Evolutionary conservation across 2,113 vertebrate genomes (phyloP).

Genomic region (Anarhynchus alexandrinus): DNA sequence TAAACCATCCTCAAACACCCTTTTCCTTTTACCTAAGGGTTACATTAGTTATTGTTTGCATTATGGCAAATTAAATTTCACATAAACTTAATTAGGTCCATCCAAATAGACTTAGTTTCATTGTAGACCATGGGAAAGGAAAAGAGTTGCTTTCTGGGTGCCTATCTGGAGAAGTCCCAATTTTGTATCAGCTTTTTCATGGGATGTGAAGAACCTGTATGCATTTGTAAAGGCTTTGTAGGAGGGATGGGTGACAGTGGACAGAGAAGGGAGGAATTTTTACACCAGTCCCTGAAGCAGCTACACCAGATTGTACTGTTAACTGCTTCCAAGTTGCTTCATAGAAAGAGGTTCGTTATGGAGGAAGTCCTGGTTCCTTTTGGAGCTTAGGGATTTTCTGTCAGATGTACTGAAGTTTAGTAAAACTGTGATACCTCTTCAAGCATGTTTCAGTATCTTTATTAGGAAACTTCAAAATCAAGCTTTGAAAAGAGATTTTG

Average conservation of each 20-base stretch:
- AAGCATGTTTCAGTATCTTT: neutral
- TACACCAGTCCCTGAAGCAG: neutral
- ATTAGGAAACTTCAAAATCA: neutral
- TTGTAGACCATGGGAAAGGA: neutral
- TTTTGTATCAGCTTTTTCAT: neutral
- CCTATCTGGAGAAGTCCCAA: neutral
- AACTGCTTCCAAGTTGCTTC: neutral
- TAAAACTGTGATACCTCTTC: neutral
- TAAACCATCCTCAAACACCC: neutral
- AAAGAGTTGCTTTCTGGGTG: neutral
- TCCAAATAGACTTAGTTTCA: neutral
- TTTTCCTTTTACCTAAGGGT: neutral
- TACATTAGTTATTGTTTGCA: neutral
- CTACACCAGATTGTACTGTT: neutral
- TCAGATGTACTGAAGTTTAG: neutral
- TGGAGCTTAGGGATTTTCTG: neutral
- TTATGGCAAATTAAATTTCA: neutral
- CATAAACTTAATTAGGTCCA: neutral
- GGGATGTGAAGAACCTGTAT: neutral
- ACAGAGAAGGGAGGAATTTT: neutral
- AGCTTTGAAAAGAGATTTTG: neutral
- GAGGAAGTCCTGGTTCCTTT: neutral
- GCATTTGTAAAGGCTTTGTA: neutral
- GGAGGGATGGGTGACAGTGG: neutral
- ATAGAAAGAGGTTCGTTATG: neutral